Evolutionary conservation across 1,140 invertebrate genomes (phyloP).

Genomic region (Calephelis virginiensis): DNA sequence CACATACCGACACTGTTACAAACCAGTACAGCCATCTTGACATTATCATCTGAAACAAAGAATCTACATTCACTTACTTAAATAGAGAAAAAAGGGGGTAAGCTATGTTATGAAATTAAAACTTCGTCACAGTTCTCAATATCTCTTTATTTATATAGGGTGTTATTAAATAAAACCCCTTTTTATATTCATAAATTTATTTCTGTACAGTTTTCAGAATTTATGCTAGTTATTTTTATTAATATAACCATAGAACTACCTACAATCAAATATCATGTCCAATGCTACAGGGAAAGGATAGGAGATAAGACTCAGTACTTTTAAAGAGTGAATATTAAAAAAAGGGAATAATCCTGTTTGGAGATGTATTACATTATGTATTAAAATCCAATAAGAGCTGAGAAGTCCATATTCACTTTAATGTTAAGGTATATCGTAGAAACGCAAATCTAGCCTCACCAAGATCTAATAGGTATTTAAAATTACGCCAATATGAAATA

Average conservation of each 20-base stretch:
- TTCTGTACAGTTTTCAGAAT: slow-evolving; percentile 43
- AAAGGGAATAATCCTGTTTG: too few species aligned
- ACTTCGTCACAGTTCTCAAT: slow-evolving; percentile 68
- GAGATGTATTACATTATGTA: too few species aligned
- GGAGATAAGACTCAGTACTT: slow-evolving; percentile 1
- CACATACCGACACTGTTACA: slow-evolving; percentile 41
- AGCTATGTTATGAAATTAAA: slow-evolving; percentile 55
- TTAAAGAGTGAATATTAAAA: neutral
- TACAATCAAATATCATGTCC: slow-evolving; percentile 7
- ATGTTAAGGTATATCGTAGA: too few species aligned
- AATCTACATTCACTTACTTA: slow-evolving; percentile 40
- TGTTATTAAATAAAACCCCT: slow-evolving; percentile 71
- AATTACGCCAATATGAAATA: too few species aligned
- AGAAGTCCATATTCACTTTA: too few species aligned
- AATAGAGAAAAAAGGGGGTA: slow-evolving; percentile 30
- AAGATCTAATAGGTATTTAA: too few species aligned
- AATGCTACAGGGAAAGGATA: slow-evolving; percentile 22
- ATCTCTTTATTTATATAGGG: slow-evolving; percentile 67
- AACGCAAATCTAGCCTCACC: too few species aligned
- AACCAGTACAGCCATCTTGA: slow-evolving; percentile 45
- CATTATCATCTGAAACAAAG: slow-evolving; percentile 65
- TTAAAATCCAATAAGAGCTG: too few species aligned
- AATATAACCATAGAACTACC: slow-evolving; percentile 28
- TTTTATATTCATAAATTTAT: slow-evolving; percentile 57
- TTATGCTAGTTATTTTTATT: slow-evolving; percentile 37